Conservation (phyloP, 2,888 invertebrate species). For the Idaea straminata region DNA sequence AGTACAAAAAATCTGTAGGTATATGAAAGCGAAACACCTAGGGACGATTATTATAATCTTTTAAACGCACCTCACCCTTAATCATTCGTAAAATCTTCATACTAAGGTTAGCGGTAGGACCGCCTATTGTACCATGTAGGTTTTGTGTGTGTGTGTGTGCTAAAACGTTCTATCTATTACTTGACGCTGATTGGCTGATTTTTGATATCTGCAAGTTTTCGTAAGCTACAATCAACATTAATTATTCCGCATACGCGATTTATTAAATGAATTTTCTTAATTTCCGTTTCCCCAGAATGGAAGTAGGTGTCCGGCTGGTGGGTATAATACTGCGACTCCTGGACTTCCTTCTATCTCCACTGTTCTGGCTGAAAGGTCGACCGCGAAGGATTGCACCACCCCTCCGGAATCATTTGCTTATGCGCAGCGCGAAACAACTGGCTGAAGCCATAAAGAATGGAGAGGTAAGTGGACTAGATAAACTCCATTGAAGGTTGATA, state of each 20-base stretch:
- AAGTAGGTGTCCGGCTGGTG: slow-evolving; percentile 64
- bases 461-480: slow-evolving; percentile 64
- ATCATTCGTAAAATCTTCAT: too few species aligned
- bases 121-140: too few species aligned
- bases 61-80: too few species aligned
- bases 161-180: too few species aligned
- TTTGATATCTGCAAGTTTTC: too few species aligned
- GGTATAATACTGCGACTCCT: slow-evolving; percentile 63
- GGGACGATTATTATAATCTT: too few species aligned
- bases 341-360: slow-evolving; percentile 55
- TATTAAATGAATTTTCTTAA: background rate
- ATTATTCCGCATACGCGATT: background rate
- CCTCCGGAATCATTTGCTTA: slow-evolving; percentile 71
- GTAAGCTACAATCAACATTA: too few species aligned
- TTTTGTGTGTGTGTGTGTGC: too few species aligned
- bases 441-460: slow-evolving; percentile 80
- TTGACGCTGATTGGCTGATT: too few species aligned
- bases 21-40: too few species aligned
- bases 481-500: background rate
- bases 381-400: slow-evolving; percentile 46
- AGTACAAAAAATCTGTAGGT: too few species aligned
- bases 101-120: too few species aligned
- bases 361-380: slow-evolving; percentile 57
- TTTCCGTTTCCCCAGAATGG: slow-evolving; percentile 54
- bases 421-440: slow-evolving; percentile 78